Percentiles rank a stretch among this genome's conserved stretches.
These are phyloP conservation scores for Hyles lineata DNA, from an alignment of 2,888 invertebrate genomes.

Conservation along the genomic window DNA sequence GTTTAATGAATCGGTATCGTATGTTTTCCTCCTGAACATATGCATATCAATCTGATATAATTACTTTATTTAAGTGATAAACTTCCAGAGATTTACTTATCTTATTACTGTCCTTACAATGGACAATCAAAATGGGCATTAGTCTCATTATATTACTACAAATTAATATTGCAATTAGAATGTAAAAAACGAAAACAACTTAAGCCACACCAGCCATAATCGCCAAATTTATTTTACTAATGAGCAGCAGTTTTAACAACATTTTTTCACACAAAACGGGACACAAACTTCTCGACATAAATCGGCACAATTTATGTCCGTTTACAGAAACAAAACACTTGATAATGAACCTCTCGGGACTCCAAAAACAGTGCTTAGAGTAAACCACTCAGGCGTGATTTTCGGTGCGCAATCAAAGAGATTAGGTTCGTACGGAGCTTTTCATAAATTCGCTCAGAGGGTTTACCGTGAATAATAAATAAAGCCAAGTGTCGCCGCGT, in stretches of 20 bases:
- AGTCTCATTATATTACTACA: background rate
- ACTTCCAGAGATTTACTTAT: too few species aligned
- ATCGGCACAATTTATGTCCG: slow-evolving; percentile 16
- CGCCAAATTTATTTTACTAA: background rate
- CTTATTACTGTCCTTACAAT: too few species aligned
- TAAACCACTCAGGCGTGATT: slow-evolving; percentile 42
- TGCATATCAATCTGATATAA: too few species aligned
- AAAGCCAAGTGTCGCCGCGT: slow-evolving; percentile 30
- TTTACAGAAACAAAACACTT: slow-evolving; percentile 40
- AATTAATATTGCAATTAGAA: background rate
- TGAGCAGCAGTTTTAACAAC: background rate
- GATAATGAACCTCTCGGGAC: slow-evolving; percentile 38
- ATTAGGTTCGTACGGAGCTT: slow-evolving; percentile 43
- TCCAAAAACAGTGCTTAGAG: slow-evolving; percentile 40
- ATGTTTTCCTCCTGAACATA: too few species aligned
- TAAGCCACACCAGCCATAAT: background rate
- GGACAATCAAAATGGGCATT: too few species aligned
- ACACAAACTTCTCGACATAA: slow-evolving; percentile 6
- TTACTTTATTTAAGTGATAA: too few species aligned
- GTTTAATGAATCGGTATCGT: too few species aligned
- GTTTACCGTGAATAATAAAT: slow-evolving; percentile 45
- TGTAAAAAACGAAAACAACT: background rate
- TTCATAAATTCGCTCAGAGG: slow-evolving; percentile 45
- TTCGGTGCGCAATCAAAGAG: slow-evolving; percentile 43
- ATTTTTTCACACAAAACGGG: background rate